Evolutionary conservation across 2,888 invertebrate genomes (phyloP), one percentile per base, ranked within the genome.

Genomic region (Cryptophagus acutangulus): DNA sequence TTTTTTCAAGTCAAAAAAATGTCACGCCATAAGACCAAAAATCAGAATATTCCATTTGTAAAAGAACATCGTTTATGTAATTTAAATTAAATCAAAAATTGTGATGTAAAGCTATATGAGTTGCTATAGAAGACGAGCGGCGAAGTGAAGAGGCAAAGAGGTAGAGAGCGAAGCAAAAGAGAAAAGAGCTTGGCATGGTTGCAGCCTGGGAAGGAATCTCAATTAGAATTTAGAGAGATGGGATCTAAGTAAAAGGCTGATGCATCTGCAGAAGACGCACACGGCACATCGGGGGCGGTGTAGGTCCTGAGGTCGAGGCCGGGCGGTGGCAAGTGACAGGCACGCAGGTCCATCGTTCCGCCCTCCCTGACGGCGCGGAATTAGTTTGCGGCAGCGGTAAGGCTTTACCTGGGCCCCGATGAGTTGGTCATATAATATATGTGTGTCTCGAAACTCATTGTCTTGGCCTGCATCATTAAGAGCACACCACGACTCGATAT

Each of bases 241-340:
- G 57, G 62, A 63, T 64, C 61, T 62, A 63, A 65, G 63, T 65
- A 64, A 65, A 66, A 63, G 64, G 57, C 55, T 63, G 61, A 61
- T 62, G 63, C 61, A 61, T 61, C 56, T 57, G 61, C 53, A 50
- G 58, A 58, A 57, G 61, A 61, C 57, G 57, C 48, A 52, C 39
- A 54, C 55, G 50, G 54, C 55, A 56, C 53, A 52, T 62, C 58
- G 62, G 65, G 63, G 65, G 65, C 64, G 65, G 62, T 61, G 54
- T 63, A 63, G 65, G 62, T 63, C 63, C 62, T 53, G 62, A 63
- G 66, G 65, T 66, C 64, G 65, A 66, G 65, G 65, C 58, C 66
- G 62, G 65, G 66, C 66, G 64, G 68, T 68, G 68, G 68, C 68
- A 67, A 67, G 68, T 68, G 67, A 68, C 67, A 69, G 67, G 66